Conservation (phyloP, 1,140 invertebrate species). For the Oncopeltus fasciatus region DNA sequence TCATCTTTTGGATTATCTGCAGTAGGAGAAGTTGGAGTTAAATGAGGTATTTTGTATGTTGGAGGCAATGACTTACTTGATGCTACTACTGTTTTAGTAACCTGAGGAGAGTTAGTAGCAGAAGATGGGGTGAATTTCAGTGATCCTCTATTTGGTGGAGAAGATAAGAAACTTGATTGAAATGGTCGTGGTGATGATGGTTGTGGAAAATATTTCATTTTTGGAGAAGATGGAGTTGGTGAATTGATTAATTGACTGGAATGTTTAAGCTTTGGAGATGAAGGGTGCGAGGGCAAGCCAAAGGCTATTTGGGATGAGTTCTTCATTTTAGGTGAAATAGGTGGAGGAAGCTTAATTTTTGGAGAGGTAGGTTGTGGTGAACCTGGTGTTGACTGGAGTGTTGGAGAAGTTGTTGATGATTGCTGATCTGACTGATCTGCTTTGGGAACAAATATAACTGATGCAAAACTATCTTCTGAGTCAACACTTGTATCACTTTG, state of each 20-base stretch:
- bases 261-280: conserved; percentile 13
- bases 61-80: conserved; percentile 6
- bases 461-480: conserved; percentile 81
- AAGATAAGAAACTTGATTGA: conserved; percentile 21
- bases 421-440: conserved; percentile 38
- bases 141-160: conserved; percentile 18
- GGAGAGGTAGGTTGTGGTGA: conserved; percentile 45
- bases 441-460: conserved; percentile 75
- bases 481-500: conserved; percentile 87
- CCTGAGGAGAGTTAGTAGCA: not conserved
- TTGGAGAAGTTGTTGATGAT: conserved; percentile 35
- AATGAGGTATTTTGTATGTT: conserved; percentile 4
- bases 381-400: conserved; percentile 25
- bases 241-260: conserved; percentile 29
- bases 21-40: conserved; percentile 5
- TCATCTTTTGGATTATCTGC: not conserved
- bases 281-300: conserved; percentile 8
- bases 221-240: conserved; percentile 40
- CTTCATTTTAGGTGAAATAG: conserved; percentile 24
- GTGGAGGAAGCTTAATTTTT: conserved; percentile 35
- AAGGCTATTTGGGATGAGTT: not conserved
- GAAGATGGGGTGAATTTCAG: conserved; percentile 20
- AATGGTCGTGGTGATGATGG: conserved; percentile 29
- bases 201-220: conserved; percentile 40
- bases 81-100: not conserved